Conservation (phyloP, 2,797 vertebrate genomes). For the Varecia variegata region DNA sequence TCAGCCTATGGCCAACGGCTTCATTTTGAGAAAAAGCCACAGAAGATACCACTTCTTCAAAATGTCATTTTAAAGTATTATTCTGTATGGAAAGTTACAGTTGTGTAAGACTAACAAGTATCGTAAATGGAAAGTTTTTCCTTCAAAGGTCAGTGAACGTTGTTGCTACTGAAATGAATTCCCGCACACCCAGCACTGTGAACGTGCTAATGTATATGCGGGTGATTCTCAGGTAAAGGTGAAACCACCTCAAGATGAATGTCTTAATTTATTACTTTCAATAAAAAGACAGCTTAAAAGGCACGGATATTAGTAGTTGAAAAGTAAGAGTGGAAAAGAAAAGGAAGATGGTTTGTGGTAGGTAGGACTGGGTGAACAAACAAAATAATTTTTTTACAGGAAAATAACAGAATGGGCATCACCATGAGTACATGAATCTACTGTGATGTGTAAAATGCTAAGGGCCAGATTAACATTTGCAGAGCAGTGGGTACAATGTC, state of each 20-base stretch:
- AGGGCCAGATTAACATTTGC: neutral
- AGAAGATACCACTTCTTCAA: neutral
- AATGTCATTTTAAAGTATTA: constrained; percentile 49
- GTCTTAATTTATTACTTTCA: constrained; percentile 76
- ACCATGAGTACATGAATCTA: neutral
- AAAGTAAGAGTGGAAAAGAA: constrained; percentile 44
- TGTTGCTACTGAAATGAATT: constrained; percentile 8
- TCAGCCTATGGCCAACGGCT: neutral
- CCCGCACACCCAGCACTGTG: neutral
- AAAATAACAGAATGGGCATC: constrained; percentile 2
- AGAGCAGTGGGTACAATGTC: neutral
- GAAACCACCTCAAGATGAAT: neutral
- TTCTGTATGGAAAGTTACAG: neutral
- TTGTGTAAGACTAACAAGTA: constrained; percentile 22
- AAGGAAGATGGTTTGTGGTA: neutral
- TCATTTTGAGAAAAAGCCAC: constrained; percentile 32
- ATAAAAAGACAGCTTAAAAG: constrained; percentile 66
- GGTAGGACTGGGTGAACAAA: neutral
- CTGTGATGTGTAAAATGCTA: neutral
- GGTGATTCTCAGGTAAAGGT: neutral
- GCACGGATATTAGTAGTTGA: constrained; percentile 38
- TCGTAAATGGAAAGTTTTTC: constrained; percentile 21
- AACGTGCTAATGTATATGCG: neutral
- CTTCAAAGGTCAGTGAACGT: constrained; percentile 26
- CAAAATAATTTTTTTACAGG: constrained; percentile 39